These are phyloP conservation scores for Anarsia innoxiella DNA, from an alignment of 2,888 invertebrate species.

Conservation along the genomic window DNA sequence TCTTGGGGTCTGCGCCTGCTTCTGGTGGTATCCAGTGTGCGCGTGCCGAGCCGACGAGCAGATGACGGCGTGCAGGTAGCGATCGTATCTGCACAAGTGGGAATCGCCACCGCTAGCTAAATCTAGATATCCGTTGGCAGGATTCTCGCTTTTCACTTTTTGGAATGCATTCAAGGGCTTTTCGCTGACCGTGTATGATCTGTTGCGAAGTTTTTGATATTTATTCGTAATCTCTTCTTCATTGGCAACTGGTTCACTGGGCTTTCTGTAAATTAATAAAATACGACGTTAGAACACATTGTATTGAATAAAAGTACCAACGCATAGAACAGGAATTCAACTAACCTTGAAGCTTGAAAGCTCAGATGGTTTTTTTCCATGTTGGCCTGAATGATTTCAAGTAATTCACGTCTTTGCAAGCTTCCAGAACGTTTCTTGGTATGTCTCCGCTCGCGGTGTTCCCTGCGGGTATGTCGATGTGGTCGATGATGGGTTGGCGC, in stretches of 20 bases:
- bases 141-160: slow-evolving; percentile 50
- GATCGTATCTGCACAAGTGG: slow-evolving; percentile 72
- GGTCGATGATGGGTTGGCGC: slow-evolving; percentile 42
- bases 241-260: slow-evolving; percentile 53
- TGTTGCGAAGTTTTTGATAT: slow-evolving; percentile 62
- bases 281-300: neutral
- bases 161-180: slow-evolving; percentile 60
- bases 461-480: slow-evolving; percentile 63
- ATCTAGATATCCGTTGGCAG: slow-evolving; percentile 75
- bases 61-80: slow-evolving; percentile 78
- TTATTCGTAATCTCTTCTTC: slow-evolving; percentile 55
- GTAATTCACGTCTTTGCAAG: slow-evolving; percentile 85
- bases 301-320: neutral
- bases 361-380: slow-evolving; percentile 93
- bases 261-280: slow-evolving; percentile 70
- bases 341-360: slow-evolving; percentile 86
- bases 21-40: slow-evolving; percentile 63
- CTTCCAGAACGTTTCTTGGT: slow-evolving; percentile 81
- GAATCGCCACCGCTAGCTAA: slow-evolving; percentile 77
- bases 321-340: too few relatives aligned
- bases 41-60: slow-evolving; percentile 71
- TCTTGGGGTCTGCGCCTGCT: slow-evolving; percentile 39
- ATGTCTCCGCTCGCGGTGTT: slow-evolving; percentile 65
- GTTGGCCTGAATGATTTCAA: slow-evolving; percentile 91
- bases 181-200: slow-evolving; percentile 71